These are phyloP conservation scores for Nylanderia fulva DNA, from an alignment of 1,140 invertebrate genomes.

Conservation along the genomic window DNA sequence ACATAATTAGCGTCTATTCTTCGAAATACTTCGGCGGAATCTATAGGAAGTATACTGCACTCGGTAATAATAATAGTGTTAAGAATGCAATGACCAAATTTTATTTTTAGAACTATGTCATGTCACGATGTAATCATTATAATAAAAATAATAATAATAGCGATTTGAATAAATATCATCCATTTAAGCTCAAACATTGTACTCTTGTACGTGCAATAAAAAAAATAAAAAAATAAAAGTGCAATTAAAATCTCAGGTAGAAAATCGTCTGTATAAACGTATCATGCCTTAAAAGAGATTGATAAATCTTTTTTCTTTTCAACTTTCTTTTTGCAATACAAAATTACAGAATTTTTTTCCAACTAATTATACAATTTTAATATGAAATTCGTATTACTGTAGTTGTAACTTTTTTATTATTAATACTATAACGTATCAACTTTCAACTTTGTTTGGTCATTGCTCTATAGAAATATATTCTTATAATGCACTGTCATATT, in stretches of 20 bases:
- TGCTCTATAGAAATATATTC: constrained; percentile 63
- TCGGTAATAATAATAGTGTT: constrained; percentile 68
- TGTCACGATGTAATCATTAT: constrained; percentile 25
- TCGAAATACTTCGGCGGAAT: constrained; percentile 59
- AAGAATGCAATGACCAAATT: constrained; percentile 75
- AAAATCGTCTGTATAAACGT: constrained; percentile 42
- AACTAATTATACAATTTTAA: neutral
- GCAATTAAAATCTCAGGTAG: constrained; percentile 74
- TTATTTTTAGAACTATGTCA: constrained; percentile 50
- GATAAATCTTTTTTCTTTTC: constrained; percentile 2
- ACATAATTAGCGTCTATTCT: constrained; percentile 54
- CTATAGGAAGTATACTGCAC: constrained; percentile 55
- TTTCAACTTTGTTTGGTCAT: constrained; percentile 63
- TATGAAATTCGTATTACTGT: neutral
- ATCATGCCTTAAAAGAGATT: constrained; percentile 51
- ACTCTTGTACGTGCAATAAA: constrained; percentile 59
- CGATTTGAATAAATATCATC: constrained; percentile 13
- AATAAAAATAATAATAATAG: constrained; percentile 38
- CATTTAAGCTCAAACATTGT: constrained; percentile 28
- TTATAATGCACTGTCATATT: constrained; percentile 65
- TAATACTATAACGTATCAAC: neutral
- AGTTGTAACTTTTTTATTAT: constrained; percentile 14
- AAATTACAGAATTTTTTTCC: neutral
- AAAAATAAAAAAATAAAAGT: constrained; percentile 55
- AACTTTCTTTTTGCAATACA: neutral